These are phyloP conservation scores for Nebria salina DNA, from an alignment of 2,888 invertebrate genomes.

Conservation along the genomic window DNA sequence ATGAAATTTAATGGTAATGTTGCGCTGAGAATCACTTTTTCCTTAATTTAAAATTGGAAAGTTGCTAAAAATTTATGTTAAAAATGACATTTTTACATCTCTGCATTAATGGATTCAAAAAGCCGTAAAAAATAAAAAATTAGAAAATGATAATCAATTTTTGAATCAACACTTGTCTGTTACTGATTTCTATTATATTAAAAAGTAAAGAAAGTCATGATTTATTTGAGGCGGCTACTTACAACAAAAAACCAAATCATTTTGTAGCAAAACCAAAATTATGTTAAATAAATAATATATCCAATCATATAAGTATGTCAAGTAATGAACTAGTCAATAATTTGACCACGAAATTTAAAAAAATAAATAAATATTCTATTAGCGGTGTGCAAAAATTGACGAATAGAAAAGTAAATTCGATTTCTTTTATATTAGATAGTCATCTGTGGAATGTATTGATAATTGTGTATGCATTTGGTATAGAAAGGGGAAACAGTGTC, in stretches of 20 bases:
- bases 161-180: not conserved
- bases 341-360: not conserved
- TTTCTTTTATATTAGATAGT: not conserved
- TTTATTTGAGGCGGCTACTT: not conserved
- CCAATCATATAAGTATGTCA: not conserved
- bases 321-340: not conserved
- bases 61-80: not conserved
- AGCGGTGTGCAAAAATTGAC: not conserved
- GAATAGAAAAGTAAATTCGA: not conserved
- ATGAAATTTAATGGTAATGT: too few relatives aligned
- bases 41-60: not conserved
- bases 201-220: not conserved
- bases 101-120: not conserved
- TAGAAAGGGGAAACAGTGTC: not conserved
- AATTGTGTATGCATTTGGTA: not conserved
- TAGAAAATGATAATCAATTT: not conserved
- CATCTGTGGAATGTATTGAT: not conserved
- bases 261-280: not conserved
- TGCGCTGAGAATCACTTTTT: not conserved
- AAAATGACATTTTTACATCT: constrained; percentile 1
- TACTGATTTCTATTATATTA: not conserved
- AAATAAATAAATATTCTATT: not conserved
- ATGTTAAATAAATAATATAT: not conserved
- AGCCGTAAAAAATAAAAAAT: not conserved
- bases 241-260: not conserved